Evolutionary conservation across 2,888 invertebrate genomes (phyloP).

Genomic region (Amphipyra tragopoginis): DNA sequence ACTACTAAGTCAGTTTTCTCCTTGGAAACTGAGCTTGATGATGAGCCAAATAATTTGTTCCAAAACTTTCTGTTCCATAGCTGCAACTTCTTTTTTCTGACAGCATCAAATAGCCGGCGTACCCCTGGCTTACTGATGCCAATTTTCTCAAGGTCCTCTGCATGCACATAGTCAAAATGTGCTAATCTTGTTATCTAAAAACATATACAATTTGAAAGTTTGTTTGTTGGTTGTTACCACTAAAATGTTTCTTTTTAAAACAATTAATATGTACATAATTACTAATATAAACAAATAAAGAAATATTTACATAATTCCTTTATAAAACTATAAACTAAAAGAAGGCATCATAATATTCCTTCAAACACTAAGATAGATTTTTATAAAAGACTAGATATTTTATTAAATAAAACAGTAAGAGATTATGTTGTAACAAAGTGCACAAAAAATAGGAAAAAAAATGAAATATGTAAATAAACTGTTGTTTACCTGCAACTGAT

Average conservation of each 20-base stretch:
- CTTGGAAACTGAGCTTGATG: slow-evolving; percentile 77
- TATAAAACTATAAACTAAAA: too few species aligned
- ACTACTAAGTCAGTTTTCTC: slow-evolving; percentile 87
- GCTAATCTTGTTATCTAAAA: slow-evolving; percentile 95
- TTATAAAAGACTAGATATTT: too few species aligned
- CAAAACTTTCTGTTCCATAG: slow-evolving; percentile 95
- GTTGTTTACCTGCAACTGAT: slow-evolving; percentile 94
- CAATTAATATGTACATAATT: too few species aligned
- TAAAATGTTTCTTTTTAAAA: background rate
- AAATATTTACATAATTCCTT: too few species aligned
- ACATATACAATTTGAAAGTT: slow-evolving; percentile 2
- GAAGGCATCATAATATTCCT: too few species aligned
- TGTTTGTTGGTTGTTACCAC: slow-evolving; percentile 3
- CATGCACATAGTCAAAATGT: slow-evolving; percentile 99
- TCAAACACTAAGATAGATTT: too few species aligned
- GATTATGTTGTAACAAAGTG: background rate
- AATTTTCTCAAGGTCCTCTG: slow-evolving; percentile 98
- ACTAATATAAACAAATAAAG: too few species aligned
- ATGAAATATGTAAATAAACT: slow-evolving; percentile 31
- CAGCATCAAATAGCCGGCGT: slow-evolving; percentile 96
- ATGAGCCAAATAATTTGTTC: slow-evolving; percentile 93
- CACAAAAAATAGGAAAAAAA: slow-evolving; percentile 4
- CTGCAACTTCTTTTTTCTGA: slow-evolving; percentile 95
- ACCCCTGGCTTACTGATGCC: slow-evolving; percentile 98
- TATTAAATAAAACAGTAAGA: background rate